Evolutionary conservation across 1,140 invertebrate species (phyloP), one percentile per base, ranked within the genome.

Genomic region (Aethina tumida): DNA sequence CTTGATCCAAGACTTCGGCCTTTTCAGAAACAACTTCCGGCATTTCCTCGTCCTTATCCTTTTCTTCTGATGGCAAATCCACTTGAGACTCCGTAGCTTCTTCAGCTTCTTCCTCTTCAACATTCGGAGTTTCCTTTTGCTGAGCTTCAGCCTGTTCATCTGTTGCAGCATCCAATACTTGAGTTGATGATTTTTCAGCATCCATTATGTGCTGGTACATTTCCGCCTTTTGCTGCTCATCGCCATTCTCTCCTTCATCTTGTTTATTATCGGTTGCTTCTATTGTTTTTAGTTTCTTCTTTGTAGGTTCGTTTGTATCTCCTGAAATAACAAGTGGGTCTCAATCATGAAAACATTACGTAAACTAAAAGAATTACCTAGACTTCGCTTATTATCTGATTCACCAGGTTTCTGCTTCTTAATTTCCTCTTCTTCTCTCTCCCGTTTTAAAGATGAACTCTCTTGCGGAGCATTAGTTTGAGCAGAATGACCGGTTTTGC

Each of bases 131-230:
- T 44, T 77, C 73, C 19, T 52, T 44, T 30, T 39, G 48, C 51
- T 84, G 75, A 35, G 82, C 73, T 40, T 82, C 73, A 1, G 81
- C 78, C 66, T 96, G 89, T 52, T 95, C 87, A 58, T 84, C 75
- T 0, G 80, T 84, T 1, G 79, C 81, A 28, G 77, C 75, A 41
- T 84, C 81, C 35, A 82, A 60, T 0, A 75, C 39, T 24, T 55
- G 49, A 17, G 41, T 47, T 14, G 43, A 15, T 19, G 34, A 19
- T 35, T 52, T 31, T 17, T 77, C 74, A 39, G 84, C 72, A 47
- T 90, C 76, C 48, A 83, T 79, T 1, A 95, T 78, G 60, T 95
- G 91, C 62, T 94, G 80, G 60, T 83, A 94, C 25, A 81, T 67
- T 29, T 89, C 81, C 2, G 78, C 69, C 24, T 58, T 52, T 4